Conservation (phyloP, 2,113 vertebrate genomes). For the Myotis davidii region DNA sequence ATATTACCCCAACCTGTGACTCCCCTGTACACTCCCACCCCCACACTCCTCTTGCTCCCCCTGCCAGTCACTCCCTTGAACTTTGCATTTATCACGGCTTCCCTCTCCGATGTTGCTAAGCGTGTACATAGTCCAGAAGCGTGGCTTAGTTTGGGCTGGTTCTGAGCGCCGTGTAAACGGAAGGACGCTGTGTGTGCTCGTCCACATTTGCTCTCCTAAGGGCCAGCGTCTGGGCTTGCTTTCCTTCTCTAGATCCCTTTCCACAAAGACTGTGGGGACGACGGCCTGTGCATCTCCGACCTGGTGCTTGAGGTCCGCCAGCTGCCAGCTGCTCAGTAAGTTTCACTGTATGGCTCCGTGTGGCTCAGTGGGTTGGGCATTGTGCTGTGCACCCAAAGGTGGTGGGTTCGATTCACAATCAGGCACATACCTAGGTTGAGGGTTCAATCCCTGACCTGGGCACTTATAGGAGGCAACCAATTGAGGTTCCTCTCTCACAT, state of each 20-base stretch:
- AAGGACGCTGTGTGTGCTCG: not conserved
- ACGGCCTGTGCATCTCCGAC: constrained; percentile 91
- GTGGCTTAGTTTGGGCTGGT: not conserved
- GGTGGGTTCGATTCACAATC: not conserved
- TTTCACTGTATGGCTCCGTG: not conserved
- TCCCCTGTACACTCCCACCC: not conserved
- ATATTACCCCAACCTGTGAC: not conserved
- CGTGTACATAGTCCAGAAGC: not conserved
- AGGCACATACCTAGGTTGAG: not conserved
- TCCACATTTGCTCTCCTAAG: not conserved
- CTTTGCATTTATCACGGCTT: not conserved
- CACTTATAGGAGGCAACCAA: not conserved
- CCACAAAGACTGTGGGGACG: constrained; percentile 93
- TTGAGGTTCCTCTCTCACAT: not conserved
- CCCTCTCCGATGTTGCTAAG: not conserved
- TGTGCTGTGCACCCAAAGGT: not conserved
- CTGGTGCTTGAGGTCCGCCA: constrained; percentile 88
- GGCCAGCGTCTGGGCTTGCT: not conserved
- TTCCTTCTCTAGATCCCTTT: constrained; percentile 89
- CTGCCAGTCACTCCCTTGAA: not conserved
- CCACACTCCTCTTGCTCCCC: not conserved
- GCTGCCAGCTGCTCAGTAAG: constrained; percentile 84
- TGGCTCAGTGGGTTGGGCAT: not conserved
- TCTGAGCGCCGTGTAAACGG: not conserved
- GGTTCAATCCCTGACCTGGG: not conserved